phyloP scores from a whole-genome alignment of 2,888 invertebrate species.

The Phyllotreta cruciferae region DNA sequence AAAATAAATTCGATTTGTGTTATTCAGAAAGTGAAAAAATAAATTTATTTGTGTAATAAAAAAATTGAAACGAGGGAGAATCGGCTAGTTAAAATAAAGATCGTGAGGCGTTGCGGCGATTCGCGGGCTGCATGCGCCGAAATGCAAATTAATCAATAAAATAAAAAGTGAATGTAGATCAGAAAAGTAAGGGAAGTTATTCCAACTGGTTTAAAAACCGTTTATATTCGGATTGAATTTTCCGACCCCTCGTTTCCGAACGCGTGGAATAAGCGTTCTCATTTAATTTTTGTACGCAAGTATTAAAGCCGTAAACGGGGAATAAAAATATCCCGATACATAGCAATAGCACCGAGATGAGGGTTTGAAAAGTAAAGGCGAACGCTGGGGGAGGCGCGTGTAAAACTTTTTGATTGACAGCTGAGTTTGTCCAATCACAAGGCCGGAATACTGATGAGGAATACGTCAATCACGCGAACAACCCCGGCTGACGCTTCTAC shows the following conservation, averaged over 20 bases:
- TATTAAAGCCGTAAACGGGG: constrained; percentile 57
- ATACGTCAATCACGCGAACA: constrained; percentile 72
- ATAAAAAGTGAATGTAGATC: constrained; percentile 25
- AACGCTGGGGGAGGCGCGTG: constrained; percentile 56
- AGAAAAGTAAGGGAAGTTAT: constrained; percentile 33
- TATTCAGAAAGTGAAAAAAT: no score
- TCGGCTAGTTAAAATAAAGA: neutral
- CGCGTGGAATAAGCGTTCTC: constrained; percentile 41
- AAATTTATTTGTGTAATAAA: no score
- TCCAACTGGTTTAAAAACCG: constrained; percentile 60
- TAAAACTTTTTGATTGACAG: constrained; percentile 78
- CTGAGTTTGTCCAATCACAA: constrained; percentile 79
- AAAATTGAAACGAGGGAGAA: no score
- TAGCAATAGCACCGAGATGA: constrained; percentile 49
- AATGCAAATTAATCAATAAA: constrained; percentile 30
- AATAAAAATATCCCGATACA: constrained; percentile 61
- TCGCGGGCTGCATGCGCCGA: constrained; percentile 17
- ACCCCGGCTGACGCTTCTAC: constrained; percentile 36
- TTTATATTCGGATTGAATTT: constrained; percentile 61
- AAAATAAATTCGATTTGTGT: no score
- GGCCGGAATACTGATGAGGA: constrained; percentile 77
- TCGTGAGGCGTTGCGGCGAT: neutral
- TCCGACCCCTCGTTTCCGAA: constrained; percentile 49
- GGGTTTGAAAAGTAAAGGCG: constrained; percentile 44
- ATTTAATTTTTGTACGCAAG: constrained; percentile 56